These are phyloP conservation scores for Petrocephalus microphthalmus DNA, from an alignment of 2,113 vertebrate species.

Conservation along the genomic window DNA sequence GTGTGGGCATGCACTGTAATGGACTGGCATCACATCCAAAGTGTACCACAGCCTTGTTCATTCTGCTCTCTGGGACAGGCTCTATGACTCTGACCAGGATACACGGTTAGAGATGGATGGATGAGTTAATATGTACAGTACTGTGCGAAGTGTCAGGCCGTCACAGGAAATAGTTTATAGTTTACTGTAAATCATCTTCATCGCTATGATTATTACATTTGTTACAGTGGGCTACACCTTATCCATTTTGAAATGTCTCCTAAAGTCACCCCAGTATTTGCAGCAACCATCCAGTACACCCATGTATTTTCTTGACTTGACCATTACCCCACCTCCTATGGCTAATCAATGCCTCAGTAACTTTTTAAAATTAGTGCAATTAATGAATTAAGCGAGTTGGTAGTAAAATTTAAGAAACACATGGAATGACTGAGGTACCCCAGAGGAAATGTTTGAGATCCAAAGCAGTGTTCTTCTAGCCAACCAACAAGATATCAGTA, in stretches of 20 bases:
- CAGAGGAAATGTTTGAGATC: not conserved
- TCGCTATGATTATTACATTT: not conserved
- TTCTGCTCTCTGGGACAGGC: not conserved
- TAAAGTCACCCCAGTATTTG: not conserved
- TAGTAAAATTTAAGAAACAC: not conserved
- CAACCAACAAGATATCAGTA: not conserved
- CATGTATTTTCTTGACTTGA: not conserved
- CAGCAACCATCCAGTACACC: not conserved
- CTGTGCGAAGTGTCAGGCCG: not conserved
- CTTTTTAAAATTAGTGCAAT: not conserved
- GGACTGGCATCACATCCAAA: not conserved
- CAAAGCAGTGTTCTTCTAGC: not conserved
- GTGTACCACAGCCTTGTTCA: not conserved
- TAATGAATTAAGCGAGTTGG: not conserved
- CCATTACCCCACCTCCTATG: not conserved
- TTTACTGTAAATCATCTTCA: not conserved
- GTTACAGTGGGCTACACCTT: not conserved
- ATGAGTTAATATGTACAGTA: not conserved
- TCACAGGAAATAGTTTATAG: not conserved
- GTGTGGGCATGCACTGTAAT: not conserved
- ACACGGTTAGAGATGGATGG: not conserved
- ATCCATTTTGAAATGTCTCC: not conserved
- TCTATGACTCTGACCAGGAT: not conserved
- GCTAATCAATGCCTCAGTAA: not conserved
- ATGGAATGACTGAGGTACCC: not conserved